phyloP scores from a whole-genome alignment of 2,888 invertebrate genomes.

The Drepana falcataria region DNA sequence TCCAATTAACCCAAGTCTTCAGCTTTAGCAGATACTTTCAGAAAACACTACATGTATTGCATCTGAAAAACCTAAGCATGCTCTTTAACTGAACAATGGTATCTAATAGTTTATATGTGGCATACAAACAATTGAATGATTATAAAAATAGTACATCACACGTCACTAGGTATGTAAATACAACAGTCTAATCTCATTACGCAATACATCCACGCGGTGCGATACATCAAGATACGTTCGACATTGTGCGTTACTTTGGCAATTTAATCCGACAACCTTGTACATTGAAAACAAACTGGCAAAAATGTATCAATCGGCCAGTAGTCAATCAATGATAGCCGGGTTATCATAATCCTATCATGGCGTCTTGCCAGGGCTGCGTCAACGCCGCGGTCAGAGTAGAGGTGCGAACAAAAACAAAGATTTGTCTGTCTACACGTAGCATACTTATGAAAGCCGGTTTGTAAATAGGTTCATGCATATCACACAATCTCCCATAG shows the following conservation, averaged over 20 bases:
- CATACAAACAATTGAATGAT: no score
- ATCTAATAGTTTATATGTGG: no score
- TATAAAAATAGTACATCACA: not conserved
- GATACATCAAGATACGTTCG: conserved; percentile 1
- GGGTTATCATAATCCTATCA: not conserved
- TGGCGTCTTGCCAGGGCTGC: not conserved
- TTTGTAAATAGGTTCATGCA: no score
- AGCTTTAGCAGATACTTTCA: no score
- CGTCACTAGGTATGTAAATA: not conserved
- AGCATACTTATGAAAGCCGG: no score
- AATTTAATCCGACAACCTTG: not conserved
- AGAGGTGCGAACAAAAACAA: no score
- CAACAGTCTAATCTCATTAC: not conserved
- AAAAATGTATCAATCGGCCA: not conserved
- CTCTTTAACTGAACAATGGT: no score
- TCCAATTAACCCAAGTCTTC: no score
- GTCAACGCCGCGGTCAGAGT: not conserved
- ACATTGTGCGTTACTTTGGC: not conserved
- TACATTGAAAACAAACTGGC: not conserved
- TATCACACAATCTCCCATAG: no score
- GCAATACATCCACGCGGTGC: conserved; percentile 2
- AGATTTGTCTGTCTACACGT: no score
- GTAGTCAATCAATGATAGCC: conserved; percentile 1
- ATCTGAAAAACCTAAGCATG: no score
- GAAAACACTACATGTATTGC: no score